These are phyloP conservation scores for Coptotermes formosanus DNA, from an alignment of 1,140 invertebrate species.

Conservation along the genomic window DNA sequence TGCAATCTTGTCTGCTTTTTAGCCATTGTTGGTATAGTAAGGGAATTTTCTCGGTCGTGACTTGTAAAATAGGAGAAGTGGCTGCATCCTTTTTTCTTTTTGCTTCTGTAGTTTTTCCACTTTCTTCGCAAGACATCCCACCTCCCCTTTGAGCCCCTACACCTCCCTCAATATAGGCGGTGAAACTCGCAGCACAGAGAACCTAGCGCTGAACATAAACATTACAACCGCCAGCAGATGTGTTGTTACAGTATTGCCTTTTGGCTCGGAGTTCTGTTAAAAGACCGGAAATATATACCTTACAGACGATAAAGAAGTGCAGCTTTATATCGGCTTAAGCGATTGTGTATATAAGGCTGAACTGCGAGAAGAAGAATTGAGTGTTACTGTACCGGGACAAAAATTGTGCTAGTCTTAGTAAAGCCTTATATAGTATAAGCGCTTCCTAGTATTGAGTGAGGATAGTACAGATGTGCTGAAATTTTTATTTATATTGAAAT, in stretches of 20 bases:
- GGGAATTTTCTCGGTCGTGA: background rate
- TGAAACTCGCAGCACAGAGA: background rate
- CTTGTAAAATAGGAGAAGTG: background rate
- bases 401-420: too few species aligned
- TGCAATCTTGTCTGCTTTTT: background rate
- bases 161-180: background rate
- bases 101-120: background rate
- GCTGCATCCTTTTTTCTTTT: background rate
- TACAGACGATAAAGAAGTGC: background rate
- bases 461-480: too few species aligned
- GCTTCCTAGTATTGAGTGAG: too few species aligned
- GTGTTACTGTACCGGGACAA: too few species aligned
- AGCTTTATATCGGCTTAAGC: background rate
- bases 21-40: background rate
- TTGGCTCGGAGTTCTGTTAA: background rate
- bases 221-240: background rate
- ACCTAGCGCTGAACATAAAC: background rate
- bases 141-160: background rate
- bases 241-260: background rate
- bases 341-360: too few species aligned
- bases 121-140: background rate
- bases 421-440: too few species aligned
- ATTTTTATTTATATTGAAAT: too few species aligned
- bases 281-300: background rate
- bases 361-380: too few species aligned